Conservation (phyloP, 2,113 vertebrate species). For the Eulacestoma nigropectus region DNA sequence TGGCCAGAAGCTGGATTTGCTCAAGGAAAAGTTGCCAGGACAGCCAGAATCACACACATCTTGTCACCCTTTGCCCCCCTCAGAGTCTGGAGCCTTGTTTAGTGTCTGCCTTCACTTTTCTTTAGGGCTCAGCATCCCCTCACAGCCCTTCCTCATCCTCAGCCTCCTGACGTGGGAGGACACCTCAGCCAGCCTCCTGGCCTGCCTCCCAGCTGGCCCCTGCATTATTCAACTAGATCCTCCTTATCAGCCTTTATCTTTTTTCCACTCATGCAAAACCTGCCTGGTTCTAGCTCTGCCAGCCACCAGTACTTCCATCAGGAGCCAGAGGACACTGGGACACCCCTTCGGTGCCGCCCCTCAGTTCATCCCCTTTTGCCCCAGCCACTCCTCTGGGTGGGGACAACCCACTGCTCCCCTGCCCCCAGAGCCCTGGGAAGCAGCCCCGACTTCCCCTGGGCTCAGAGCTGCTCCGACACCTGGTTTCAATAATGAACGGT, state of each 20-base stretch:
- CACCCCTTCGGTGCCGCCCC: neutral
- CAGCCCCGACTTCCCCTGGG: neutral
- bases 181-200: neutral
- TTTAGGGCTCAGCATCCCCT: neutral
- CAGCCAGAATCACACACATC: neutral
- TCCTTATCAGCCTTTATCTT: neutral
- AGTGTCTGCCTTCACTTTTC: neutral
- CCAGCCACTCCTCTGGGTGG: rapidly evolving
- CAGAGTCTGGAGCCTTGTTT: neutral
- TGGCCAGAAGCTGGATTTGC: neutral
- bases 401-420: rapidly evolving
- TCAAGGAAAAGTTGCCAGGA: neutral
- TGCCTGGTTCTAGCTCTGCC: neutral
- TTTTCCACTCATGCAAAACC: neutral
- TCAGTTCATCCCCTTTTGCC: neutral
- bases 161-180: neutral
- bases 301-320: neutral
- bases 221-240: slow-evolving; percentile 11
- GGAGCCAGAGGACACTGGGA: neutral
- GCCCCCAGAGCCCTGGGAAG: neutral
- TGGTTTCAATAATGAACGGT: slow-evolving; percentile 67
- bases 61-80: neutral
- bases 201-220: neutral
- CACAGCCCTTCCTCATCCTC: neutral
- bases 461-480: slow-evolving; percentile 1